Evolutionary conservation across 2,888 invertebrate genomes (phyloP).

Genomic region (Rhaphigaster nebulosa): DNA sequence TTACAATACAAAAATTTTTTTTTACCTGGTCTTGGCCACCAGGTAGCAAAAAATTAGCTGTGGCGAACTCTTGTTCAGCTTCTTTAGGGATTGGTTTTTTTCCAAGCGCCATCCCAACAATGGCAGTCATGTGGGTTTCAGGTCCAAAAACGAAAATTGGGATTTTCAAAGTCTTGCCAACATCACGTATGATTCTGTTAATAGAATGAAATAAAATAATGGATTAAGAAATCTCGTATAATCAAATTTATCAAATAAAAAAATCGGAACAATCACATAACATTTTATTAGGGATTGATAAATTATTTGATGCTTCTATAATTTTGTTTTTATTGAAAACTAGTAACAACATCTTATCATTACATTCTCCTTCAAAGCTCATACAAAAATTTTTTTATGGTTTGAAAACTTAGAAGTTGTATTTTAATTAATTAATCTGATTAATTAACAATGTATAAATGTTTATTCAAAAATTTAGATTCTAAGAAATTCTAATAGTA

Average conservation of each 20-base stretch:
- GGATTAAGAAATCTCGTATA: background rate
- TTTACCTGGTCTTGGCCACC: slow-evolving; percentile 75
- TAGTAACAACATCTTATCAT: too few relatives aligned
- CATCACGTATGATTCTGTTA: slow-evolving; percentile 88
- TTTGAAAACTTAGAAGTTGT: too few relatives aligned
- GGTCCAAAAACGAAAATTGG: slow-evolving; percentile 97
- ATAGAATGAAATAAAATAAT: background rate
- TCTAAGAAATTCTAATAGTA: background rate
- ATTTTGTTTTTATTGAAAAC: too few relatives aligned
- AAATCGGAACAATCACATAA: background rate
- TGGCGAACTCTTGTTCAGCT: slow-evolving; percentile 80
- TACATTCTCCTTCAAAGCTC: background rate
- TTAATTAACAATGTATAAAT: background rate
- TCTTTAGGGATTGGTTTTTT: slow-evolving; percentile 85
- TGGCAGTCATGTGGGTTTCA: slow-evolving; percentile 99
- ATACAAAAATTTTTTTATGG: background rate
- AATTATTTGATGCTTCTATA: too few relatives aligned
- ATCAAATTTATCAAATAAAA: background rate
- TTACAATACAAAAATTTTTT: slow-evolving; percentile 56
- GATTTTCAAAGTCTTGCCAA: slow-evolving; percentile 86
- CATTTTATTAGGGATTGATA: too few relatives aligned
- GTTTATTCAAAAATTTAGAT: background rate
- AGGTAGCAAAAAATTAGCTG: slow-evolving; percentile 90
- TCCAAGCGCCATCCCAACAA: slow-evolving; percentile 97
- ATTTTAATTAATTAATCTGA: too few relatives aligned